Evolutionary conservation across 37 sponge, comb jelly and placozoan species (phyloP), one percentile per base, ranked within the genome.

Genomic region (Hexactinellida sp.): DNA sequence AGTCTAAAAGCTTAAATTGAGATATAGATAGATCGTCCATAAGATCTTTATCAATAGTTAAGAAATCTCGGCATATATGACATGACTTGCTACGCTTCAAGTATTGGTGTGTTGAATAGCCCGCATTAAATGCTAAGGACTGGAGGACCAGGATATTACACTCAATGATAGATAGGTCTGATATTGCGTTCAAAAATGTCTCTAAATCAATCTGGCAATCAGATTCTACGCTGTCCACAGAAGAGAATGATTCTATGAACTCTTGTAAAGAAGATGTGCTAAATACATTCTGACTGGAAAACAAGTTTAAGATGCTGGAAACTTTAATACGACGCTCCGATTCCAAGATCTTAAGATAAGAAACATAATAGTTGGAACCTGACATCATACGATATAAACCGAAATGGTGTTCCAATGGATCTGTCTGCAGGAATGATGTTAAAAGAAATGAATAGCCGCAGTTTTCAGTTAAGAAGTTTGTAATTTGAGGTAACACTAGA

Each of bases 381-480:
- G 76, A 23, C 76, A 63, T 23, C 76, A 63, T 63, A 25, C 76
- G 76, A n/a, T 63, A 63, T 5, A 63, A 23, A 21, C 76, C 76
- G 13, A 63, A 63, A n/a, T 63, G 76, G 13, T 63, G 76, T 63
- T 63, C 76, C 30, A 63, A 63, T 63, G 76, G 76, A 28, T 63
- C 21, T 63, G 76, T 63, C 30, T 63, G 76, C 30, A 63, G 5
- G 30, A 63, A 63, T 63, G 76, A 23, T 21, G 76, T 32, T 23
- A 63, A 63, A 25, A 63, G 5, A n/a, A 21, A 63, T 21, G 21
- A 25, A 63, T 21, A 63, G 5, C 76, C 76, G 13, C 76, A 63
- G 13, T 7, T 21, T 28, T n/a, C 76, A 25, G 76, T 63, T 63
- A 63, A 23, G 13, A 21, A 63, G 76, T 63, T 63, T 25, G 76